Percentiles rank a stretch among this genome's conserved stretches.
Conservation (phyloP, 2,113 vertebrate species). For the Nematolebias whitei region DNA sequence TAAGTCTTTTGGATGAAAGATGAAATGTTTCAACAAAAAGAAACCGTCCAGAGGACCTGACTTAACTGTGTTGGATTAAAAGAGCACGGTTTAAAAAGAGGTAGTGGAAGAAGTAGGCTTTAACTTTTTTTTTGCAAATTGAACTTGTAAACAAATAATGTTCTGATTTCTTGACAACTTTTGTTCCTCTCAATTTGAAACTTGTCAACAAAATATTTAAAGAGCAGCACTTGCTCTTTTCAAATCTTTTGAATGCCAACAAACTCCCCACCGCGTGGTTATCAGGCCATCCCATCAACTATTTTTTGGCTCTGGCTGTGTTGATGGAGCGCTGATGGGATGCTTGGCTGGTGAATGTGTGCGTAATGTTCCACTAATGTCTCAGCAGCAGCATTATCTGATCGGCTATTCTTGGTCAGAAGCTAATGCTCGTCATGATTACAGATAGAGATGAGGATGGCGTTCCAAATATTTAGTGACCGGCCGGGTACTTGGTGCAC, state of each 20-base stretch:
- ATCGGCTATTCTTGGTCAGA: constrained; percentile 62
- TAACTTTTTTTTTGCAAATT: neutral
- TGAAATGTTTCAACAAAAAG: no score
- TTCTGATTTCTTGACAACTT: constrained; percentile 27
- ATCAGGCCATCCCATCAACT: constrained; percentile 55
- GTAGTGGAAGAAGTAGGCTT: neutral
- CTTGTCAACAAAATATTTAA: constrained; percentile 66
- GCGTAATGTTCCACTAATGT: constrained; percentile 73
- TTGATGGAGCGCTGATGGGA: constrained; percentile 64
- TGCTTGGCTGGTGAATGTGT: constrained; percentile 61
- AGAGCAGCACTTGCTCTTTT: constrained; percentile 52
- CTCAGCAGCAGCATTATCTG: constrained; percentile 65
- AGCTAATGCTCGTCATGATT: constrained; percentile 57
- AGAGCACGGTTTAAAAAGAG: neutral
- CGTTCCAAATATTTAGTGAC: constrained; percentile 51
- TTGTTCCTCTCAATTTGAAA: constrained; percentile 17
- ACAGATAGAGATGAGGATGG: constrained; percentile 48
- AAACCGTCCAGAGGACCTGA: no score
- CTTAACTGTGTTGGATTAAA: no score
- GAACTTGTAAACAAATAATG: constrained; percentile 18
- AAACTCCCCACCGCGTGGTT: constrained; percentile 41
- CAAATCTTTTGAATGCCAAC: constrained; percentile 31
- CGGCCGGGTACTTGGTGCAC: constrained; percentile 26
- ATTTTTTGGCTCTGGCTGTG: constrained; percentile 50
- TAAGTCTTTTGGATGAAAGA: no score